Evolutionary conservation across 2,888 invertebrate species (phyloP).

Genomic region (Lycophotia porphyrea): DNA sequence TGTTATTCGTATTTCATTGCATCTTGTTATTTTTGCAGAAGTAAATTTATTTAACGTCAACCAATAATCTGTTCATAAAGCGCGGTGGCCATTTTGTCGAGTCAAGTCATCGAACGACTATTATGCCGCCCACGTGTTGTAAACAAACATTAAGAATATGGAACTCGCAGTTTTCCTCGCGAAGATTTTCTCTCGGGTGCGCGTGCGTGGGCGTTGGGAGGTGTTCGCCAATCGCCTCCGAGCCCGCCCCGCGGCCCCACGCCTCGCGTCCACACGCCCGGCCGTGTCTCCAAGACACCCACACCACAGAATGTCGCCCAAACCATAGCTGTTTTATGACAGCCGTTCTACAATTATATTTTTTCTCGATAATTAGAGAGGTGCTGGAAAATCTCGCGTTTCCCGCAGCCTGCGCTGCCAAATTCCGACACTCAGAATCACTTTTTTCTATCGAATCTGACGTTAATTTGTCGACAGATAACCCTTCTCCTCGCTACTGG

Average conservation of each 20-base stretch:
- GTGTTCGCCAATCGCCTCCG: constrained; percentile 88
- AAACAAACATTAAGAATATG: constrained; percentile 79
- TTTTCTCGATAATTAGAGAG: constrained; percentile 54
- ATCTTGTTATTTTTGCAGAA: constrained; percentile 28
- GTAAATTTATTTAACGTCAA: constrained; percentile 59
- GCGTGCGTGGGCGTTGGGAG: constrained; percentile 90
- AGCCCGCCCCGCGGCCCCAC: constrained; percentile 87
- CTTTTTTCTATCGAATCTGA: constrained; percentile 41
- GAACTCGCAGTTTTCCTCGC: constrained; percentile 80
- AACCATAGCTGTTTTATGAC: constrained; percentile 56
- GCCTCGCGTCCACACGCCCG: constrained; percentile 75
- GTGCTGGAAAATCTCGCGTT: constrained; percentile 45
- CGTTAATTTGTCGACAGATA: constrained; percentile 42
- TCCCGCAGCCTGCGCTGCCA: constrained; percentile 39
- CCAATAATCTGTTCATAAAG: constrained; percentile 71
- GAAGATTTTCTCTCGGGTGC: constrained; percentile 82
- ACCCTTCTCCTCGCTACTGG: constrained; percentile 3
- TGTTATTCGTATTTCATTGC: constrained; percentile 19
- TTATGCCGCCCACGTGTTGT: constrained; percentile 80
- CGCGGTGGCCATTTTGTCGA: constrained; percentile 79
- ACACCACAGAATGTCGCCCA: constrained; percentile 56
- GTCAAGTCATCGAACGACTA: constrained; percentile 70
- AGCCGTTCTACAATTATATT: constrained; percentile 52
- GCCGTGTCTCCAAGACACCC: constrained; percentile 70
- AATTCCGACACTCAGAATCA: constrained; percentile 37